phyloP scores from a whole-genome alignment of 2,797 vertebrate genomes.

The Saxicola maurus region DNA sequence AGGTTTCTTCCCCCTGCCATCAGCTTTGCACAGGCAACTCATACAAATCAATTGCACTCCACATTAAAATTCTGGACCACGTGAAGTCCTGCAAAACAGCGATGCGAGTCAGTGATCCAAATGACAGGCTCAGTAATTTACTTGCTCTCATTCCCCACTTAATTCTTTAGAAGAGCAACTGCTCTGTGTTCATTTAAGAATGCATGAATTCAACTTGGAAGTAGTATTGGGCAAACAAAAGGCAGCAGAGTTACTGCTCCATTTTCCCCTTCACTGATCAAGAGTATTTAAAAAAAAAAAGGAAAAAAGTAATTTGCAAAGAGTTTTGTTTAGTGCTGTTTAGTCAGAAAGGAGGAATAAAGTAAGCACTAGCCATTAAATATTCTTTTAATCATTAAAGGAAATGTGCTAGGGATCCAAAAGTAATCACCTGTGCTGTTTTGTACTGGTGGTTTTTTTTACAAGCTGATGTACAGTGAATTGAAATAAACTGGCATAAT shows the following conservation, averaged over 20 bases:
- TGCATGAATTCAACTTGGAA: conserved; percentile 41
- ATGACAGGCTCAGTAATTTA: conserved; percentile 60
- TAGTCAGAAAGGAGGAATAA: conserved; percentile 24
- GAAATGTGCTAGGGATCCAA: neutral
- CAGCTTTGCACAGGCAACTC: conserved; percentile 45
- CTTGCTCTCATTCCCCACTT: conserved; percentile 60
- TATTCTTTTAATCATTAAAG: conserved; percentile 45
- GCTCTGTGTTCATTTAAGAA: conserved; percentile 51
- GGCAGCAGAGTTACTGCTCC: conserved; percentile 43
- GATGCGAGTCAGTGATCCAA: conserved; percentile 60
- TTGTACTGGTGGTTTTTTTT: neutral
- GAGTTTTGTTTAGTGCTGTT: conserved; percentile 31
- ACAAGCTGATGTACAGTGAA: neutral
- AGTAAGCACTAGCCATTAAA: conserved; percentile 16
- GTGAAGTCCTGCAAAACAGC: conserved; percentile 51
- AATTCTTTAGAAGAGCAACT: conserved; percentile 63
- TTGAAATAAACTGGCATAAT: conserved; percentile 23
- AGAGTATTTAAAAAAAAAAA: neutral
- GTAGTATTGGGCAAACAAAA: conserved; percentile 50
- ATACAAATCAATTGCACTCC: conserved; percentile 49
- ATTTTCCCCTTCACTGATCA: conserved; percentile 54
- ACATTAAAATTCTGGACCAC: conserved; percentile 57
- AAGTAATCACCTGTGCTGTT: conserved; percentile 25
- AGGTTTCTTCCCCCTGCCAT: neutral
- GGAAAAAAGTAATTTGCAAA: conserved; percentile 10